These are phyloP conservation scores for Rapana venosa DNA, from an alignment of 2,888 invertebrate genomes.

Conservation along the genomic window DNA sequence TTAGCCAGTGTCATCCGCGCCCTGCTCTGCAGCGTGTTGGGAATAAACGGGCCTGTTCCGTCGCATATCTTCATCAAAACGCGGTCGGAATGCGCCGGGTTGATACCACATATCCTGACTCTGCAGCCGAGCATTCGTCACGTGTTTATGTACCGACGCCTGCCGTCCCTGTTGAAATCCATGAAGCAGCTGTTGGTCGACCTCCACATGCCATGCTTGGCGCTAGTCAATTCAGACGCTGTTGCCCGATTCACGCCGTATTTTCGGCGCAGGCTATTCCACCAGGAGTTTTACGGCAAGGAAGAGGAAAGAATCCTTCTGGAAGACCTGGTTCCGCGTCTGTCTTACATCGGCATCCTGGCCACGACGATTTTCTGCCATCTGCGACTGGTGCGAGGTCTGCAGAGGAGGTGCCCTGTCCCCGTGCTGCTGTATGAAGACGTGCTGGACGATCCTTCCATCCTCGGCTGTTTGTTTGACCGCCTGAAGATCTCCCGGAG, in stretches of 20 bases:
- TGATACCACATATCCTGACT: slow-evolving; percentile 44
- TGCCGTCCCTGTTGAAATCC: slow-evolving; percentile 53
- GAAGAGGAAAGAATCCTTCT: neutral
- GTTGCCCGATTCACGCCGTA: slow-evolving; percentile 37
- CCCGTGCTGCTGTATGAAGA: neutral
- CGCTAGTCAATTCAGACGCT: slow-evolving; percentile 47
- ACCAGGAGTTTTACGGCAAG: neutral
- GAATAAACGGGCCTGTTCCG: slow-evolving; percentile 31
- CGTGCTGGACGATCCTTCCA: neutral
- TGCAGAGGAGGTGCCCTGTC: neutral
- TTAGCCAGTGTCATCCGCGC: no score
- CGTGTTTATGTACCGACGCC: slow-evolving; percentile 58
- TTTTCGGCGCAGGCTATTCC: neutral
- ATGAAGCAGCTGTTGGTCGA: slow-evolving; percentile 48
- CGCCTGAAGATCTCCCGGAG: neutral
- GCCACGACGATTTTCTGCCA: neutral
- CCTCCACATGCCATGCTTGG: slow-evolving; percentile 45
- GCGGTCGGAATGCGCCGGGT: slow-evolving; percentile 48
- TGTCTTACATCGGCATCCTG: neutral
- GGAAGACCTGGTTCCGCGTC: neutral
- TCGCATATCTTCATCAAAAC: slow-evolving; percentile 53
- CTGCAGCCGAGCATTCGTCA: slow-evolving; percentile 50
- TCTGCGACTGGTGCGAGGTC: neutral
- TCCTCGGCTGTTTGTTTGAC: slow-evolving; percentile 27
- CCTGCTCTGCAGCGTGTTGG: neutral